Conservation (phyloP, 23 tunicate genomes). For the Clavelina lepadiformis region DNA sequence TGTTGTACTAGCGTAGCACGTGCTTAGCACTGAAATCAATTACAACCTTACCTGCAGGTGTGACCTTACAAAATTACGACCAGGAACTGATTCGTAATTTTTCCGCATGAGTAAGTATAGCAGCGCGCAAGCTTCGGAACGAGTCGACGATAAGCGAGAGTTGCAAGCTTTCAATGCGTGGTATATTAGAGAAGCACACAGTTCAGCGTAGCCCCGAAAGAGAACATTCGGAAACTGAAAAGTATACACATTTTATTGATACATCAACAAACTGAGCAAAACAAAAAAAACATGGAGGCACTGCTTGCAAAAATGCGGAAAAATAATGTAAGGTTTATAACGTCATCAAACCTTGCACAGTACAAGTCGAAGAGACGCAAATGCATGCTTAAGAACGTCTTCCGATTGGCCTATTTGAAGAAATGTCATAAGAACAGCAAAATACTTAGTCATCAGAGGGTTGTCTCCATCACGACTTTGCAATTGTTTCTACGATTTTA, state of each 20-base stretch:
- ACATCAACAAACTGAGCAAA: neutral
- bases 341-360: constrained; percentile 53
- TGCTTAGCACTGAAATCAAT: too few relatives aligned
- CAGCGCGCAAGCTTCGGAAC: constrained; percentile 83
- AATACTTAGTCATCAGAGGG: constrained; percentile 58
- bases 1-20: too few relatives aligned
- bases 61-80: constrained; percentile 71
- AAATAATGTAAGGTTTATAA: neutral
- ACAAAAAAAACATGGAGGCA: neutral
- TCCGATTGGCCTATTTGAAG: constrained; percentile 91
- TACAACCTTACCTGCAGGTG: constrained; percentile 80
- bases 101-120: constrained; percentile 83
- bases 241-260: neutral
- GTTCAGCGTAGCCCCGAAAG: constrained; percentile 79
- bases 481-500: constrained; percentile 75
- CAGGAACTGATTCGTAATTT: constrained; percentile 40
- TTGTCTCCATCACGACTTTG: constrained; percentile 75
- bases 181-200: constrained; percentile 78
- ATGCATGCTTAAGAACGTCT: constrained; percentile 64
- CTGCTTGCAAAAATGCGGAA: neutral
- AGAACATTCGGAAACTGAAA: constrained; percentile 78
- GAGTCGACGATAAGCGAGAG: constrained; percentile 60
- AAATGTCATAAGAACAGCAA: constrained; percentile 56
- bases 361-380: constrained; percentile 75
- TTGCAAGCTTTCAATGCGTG: constrained; percentile 73